Evolutionary conservation across 1,140 invertebrate species (phyloP).

Genomic region (Centruroides vittatus): DNA sequence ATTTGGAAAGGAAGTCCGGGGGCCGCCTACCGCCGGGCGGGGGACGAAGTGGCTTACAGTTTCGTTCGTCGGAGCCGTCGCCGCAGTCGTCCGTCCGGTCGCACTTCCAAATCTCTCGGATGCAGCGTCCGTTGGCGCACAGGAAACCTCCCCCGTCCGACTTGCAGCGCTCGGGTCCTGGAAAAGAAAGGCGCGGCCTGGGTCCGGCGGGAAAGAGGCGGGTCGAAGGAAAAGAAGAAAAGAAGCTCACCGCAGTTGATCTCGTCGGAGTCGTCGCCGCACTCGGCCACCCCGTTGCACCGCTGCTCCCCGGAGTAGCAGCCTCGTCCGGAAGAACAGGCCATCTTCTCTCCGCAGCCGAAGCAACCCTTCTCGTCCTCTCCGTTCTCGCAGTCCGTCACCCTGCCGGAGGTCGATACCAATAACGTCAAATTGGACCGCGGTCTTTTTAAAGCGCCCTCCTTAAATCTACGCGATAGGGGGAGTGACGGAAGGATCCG

Average conservation of each 20-base stretch:
- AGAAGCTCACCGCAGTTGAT: constrained; percentile 27
- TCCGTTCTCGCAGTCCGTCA: constrained; percentile 64
- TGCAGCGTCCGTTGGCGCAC: constrained; percentile 31
- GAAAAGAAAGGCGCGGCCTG: too few species aligned
- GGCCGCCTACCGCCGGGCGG: too few species aligned
- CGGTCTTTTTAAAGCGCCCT: too few species aligned
- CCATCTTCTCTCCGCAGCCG: constrained; percentile 28
- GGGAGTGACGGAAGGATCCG: too few species aligned
- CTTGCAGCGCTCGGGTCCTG: constrained; percentile 19
- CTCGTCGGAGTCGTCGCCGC: constrained; percentile 30
- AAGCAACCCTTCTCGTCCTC: constrained; percentile 71
- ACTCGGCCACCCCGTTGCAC: constrained; percentile 30
- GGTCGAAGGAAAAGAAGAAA: not conserved
- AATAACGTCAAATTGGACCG: too few species aligned
- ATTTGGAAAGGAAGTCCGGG: too few species aligned
- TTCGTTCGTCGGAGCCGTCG: constrained; percentile 31
- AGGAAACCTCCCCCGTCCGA: constrained; percentile 31
- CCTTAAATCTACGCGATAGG: too few species aligned
- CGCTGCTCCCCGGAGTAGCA: constrained; percentile 27
- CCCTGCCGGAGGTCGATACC: constrained; percentile 39
- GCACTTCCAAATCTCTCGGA: constrained; percentile 32
- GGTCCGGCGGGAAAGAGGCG: too few species aligned
- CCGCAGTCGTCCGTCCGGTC: constrained; percentile 32
- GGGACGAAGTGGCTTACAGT: constrained; percentile 20
- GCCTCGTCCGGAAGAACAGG: constrained; percentile 21